Evolutionary conservation across 2,888 invertebrate species (phyloP).

Genomic region (Drosophila incognita): DNA sequence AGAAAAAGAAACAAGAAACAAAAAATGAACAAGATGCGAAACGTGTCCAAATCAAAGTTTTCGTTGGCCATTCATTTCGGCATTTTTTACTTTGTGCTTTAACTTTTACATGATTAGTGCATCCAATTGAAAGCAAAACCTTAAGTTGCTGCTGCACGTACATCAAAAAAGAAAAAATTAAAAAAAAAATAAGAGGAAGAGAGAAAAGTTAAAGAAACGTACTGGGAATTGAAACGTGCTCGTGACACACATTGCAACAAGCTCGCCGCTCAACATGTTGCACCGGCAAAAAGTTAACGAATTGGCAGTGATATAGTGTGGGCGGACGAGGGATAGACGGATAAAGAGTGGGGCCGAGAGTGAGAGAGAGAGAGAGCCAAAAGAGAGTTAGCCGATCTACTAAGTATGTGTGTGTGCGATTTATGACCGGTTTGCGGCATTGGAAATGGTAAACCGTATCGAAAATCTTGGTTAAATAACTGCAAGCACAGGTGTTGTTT

Average conservation of each 20-base stretch:
- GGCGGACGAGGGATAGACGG: neutral
- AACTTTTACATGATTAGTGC: conserved; percentile 37
- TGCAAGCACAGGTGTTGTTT: conserved; percentile 69
- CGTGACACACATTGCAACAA: conserved; percentile 14
- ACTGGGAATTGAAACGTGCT: conserved; percentile 33
- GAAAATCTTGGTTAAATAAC: conserved; percentile 71
- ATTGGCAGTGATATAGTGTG: conserved; percentile 30
- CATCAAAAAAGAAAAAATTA: conserved; percentile 16
- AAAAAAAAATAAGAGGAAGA: neutral
- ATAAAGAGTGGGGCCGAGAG: conserved; percentile 7
- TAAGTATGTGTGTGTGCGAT: conserved; percentile 25
- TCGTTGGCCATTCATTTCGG: conserved; percentile 15
- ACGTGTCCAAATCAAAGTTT: conserved; percentile 39
- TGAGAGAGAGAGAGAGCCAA: conserved; percentile 24
- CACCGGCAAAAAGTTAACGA: conserved; percentile 70
- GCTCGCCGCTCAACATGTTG: conserved; percentile 51
- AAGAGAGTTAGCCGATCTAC: conserved; percentile 38
- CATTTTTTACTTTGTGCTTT: conserved; percentile 2
- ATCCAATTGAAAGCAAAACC: conserved; percentile 62
- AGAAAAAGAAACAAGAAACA: conserved; percentile 10
- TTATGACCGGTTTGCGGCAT: conserved; percentile 71
- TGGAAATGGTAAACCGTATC: conserved; percentile 61
- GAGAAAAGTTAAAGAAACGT: conserved; percentile 15
- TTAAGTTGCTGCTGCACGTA: conserved; percentile 51
- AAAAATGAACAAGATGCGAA: conserved; percentile 10